Percentiles rank a stretch among this genome's conserved stretches.
Conservation (phyloP, 53 echinoderm and acorn worm genomes). For the Temnopleurus reevesii region DNA sequence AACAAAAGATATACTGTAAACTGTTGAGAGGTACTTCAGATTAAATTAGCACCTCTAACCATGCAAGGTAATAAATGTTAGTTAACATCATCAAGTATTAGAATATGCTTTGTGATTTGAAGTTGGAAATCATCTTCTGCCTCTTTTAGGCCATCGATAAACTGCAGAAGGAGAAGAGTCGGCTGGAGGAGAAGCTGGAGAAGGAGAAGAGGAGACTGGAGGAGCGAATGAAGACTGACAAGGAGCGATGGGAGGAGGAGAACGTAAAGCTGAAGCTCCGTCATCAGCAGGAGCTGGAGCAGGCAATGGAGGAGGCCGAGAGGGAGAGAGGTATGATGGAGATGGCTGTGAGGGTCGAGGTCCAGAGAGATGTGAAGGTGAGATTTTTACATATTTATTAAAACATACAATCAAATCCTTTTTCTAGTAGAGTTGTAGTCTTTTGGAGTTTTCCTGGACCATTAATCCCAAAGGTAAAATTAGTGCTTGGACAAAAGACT, state of each 20-base stretch:
- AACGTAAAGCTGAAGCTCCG: constrained; percentile 63
- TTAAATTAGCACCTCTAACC: too few relatives aligned
- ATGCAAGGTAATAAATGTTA: too few relatives aligned
- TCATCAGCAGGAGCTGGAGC: constrained; percentile 70
- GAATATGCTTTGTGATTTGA: too few relatives aligned
- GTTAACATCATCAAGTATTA: too few relatives aligned
- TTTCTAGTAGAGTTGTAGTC: too few relatives aligned
- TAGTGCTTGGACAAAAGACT: too few relatives aligned
- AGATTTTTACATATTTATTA: too few relatives aligned
- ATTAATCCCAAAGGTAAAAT: too few relatives aligned
- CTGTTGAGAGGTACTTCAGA: too few relatives aligned
- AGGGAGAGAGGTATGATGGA: constrained; percentile 69
- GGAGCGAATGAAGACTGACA: constrained; percentile 69
- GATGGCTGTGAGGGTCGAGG: constrained; percentile 66
- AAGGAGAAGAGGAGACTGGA: constrained; percentile 69
- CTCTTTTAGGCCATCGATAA: constrained; percentile 53
- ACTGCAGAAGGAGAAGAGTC: constrained; percentile 66
- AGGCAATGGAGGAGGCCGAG: constrained; percentile 72
- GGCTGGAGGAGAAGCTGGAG: constrained; percentile 53
- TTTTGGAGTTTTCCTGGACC: too few relatives aligned
- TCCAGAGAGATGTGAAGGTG: constrained; percentile 51
- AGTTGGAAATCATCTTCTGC: background rate
- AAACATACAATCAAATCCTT: too few relatives aligned
- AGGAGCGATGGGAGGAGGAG: constrained; percentile 64
- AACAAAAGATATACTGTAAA: too few relatives aligned